Evolutionary conservation across 2,888 invertebrate genomes (phyloP).

Genomic region (Pyrocoelia pectoralis): DNA sequence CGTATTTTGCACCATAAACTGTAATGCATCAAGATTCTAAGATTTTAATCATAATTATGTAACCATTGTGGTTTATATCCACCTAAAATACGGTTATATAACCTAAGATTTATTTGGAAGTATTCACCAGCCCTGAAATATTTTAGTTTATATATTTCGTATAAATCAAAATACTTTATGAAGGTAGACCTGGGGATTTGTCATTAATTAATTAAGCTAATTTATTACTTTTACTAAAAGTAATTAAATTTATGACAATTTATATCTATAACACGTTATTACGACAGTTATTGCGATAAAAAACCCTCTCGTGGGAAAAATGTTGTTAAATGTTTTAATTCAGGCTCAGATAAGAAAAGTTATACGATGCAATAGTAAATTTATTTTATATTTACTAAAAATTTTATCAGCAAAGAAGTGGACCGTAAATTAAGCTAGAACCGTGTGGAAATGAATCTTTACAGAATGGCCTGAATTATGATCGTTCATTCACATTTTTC

Average conservation of each 20-base stretch:
- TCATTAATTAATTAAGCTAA: neutral
- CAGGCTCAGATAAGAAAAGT: too few relatives aligned
- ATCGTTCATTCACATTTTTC: too few relatives aligned
- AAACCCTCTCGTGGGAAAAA: neutral
- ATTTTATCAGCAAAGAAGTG: slow-evolving; percentile 46
- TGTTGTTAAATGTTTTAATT: neutral
- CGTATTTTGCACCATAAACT: too few relatives aligned
- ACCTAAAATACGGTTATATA: neutral
- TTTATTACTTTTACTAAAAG: neutral
- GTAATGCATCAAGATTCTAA: neutral
- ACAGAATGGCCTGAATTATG: too few relatives aligned
- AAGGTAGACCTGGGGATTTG: neutral
- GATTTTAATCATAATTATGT: neutral
- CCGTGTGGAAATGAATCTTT: too few relatives aligned
- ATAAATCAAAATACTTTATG: slow-evolving; percentile 1
- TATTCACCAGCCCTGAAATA: neutral
- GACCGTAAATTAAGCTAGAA: slow-evolving; percentile 54
- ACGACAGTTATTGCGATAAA: neutral
- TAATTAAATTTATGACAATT: neutral
- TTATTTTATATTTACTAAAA: too few relatives aligned
- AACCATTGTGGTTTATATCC: too few relatives aligned
- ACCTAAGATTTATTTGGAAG: neutral
- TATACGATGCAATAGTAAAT: too few relatives aligned
- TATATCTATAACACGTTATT: neutral
- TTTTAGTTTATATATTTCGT: neutral